These are phyloP conservation scores for Eupithecia abbreviata DNA, from an alignment of 2,888 invertebrate species.

Conservation along the genomic window DNA sequence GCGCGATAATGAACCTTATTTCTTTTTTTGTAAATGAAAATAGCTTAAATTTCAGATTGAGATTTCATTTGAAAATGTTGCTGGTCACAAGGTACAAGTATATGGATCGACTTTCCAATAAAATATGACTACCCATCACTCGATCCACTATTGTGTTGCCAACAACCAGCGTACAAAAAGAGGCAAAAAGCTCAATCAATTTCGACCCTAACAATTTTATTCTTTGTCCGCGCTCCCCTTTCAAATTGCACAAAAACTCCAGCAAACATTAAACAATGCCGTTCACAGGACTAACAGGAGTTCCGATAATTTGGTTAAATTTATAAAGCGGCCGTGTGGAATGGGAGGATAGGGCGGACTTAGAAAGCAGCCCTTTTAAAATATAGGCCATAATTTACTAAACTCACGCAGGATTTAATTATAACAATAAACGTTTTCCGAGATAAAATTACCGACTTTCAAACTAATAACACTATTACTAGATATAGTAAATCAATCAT, in stretches of 20 bases:
- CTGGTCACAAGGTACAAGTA: background rate
- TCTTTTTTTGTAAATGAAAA: background rate
- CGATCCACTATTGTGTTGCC: slow-evolving; percentile 17
- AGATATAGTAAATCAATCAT: background rate
- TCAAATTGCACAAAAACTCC: slow-evolving; percentile 47
- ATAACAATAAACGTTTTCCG: background rate
- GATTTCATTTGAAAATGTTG: background rate
- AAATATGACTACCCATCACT: slow-evolving; percentile 16
- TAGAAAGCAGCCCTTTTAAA: slow-evolving; percentile 4
- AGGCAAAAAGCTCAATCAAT: slow-evolving; percentile 33
- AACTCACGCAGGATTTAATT: background rate
- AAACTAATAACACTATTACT: background rate
- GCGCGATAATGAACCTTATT: background rate
- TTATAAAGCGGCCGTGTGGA: slow-evolving; percentile 52
- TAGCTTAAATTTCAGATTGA: background rate
- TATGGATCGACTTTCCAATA: background rate
- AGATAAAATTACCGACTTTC: background rate
- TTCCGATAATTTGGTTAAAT: slow-evolving; percentile 67
- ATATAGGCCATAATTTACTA: background rate
- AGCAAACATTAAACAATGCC: slow-evolving; percentile 53
- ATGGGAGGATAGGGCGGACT: slow-evolving; percentile 2
- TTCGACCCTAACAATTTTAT: slow-evolving; percentile 35
- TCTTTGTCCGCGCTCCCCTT: slow-evolving; percentile 44
- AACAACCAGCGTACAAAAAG: slow-evolving; percentile 25
- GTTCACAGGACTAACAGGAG: slow-evolving; percentile 50